phyloP scores from a whole-genome alignment of 1,140 invertebrate species.

The Microplitis demolitor region DNA sequence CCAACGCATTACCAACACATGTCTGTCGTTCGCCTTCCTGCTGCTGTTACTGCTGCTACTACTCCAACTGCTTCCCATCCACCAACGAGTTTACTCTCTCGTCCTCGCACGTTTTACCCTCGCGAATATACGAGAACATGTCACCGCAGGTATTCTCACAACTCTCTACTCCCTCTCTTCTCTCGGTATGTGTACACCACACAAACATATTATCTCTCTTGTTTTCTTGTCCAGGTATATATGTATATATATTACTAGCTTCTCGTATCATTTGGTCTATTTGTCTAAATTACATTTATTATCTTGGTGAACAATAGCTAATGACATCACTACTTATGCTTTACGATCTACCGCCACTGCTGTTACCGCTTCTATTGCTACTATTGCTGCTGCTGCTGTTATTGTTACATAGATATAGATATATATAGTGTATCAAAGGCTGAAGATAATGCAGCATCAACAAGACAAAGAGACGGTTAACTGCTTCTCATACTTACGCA shows the following conservation, averaged over 20 bases:
- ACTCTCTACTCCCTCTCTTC: background rate
- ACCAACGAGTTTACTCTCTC: conserved; percentile 1
- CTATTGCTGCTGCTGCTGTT: conserved; percentile 24
- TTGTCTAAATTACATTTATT: conserved; percentile 51
- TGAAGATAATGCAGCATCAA: no score
- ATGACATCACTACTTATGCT: conserved; percentile 44
- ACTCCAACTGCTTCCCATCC: conserved; percentile 11
- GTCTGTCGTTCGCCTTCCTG: conserved; percentile 22
- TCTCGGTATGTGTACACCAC: background rate
- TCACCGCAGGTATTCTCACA: background rate
- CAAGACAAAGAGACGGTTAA: background rate
- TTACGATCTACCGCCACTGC: conserved; percentile 39
- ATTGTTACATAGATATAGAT: background rate
- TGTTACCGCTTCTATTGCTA: conserved; percentile 28
- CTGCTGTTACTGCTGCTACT: conserved; percentile 4
- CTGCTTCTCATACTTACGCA: conserved; percentile 40
- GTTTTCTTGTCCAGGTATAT: background rate
- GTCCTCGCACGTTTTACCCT: background rate
- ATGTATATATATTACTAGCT: background rate
- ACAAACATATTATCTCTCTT: conserved; percentile 2
- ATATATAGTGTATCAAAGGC: background rate
- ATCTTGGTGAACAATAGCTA: conserved; percentile 40
- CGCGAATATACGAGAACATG: background rate
- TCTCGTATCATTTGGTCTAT: conserved; percentile 33
- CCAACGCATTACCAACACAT: conserved; percentile 24